Base-by-base conservation (phyloP, 2,797 vertebrate genomes). In the Labroides dimidiatus region DNA sequence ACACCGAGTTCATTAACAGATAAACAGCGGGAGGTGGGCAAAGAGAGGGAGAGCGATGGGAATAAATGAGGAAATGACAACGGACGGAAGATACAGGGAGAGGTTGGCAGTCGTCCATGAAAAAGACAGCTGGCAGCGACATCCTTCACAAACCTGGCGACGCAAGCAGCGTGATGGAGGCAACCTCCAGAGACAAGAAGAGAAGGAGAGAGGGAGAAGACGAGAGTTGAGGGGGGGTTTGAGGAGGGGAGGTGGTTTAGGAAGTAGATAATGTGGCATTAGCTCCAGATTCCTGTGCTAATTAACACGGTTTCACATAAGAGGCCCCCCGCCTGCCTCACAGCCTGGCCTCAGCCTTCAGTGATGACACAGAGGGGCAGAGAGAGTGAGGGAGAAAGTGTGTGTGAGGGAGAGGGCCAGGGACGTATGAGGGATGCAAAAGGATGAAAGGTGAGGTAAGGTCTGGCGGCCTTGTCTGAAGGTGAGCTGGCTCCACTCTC, bases 71-170 rank as follows among this genome's bases (percentile, higher is more conserved):
- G 62, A 84, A 87, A 89, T 80, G 83, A 88, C 89, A 91, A 90
- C 50, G 78, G 81, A 86, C 69, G 27, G 82, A 89, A 88, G 87
- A 91, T 82, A 82, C 64, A 73, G 79, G 75, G 73, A 88, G 80
- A 71, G 71, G 74, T 85, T 94, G 93, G 92, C 92, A 90, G 87
- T 30, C 58, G 75, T 90, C 93, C 92, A 93, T 80, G 80, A 88
- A 88, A 80, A 87, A 87, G 94, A 94, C 94, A 95, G 94, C 93
- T 94, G 93, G 93, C 93, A 88, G 78, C 49, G 91, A 91, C 90
- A 94, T 93, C 90, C 92, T 94, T 93, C 92, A 90, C 89, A 92
- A 91, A 93, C 88, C 89, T 88, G 84, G 88, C 84, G 91, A 90
- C 74, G 75, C 85, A 85, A 76, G 72, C 66, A 60, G 82, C 73